Base-by-base conservation (phyloP, 2,113 vertebrate genomes). In the Redunca redunca region DNA sequence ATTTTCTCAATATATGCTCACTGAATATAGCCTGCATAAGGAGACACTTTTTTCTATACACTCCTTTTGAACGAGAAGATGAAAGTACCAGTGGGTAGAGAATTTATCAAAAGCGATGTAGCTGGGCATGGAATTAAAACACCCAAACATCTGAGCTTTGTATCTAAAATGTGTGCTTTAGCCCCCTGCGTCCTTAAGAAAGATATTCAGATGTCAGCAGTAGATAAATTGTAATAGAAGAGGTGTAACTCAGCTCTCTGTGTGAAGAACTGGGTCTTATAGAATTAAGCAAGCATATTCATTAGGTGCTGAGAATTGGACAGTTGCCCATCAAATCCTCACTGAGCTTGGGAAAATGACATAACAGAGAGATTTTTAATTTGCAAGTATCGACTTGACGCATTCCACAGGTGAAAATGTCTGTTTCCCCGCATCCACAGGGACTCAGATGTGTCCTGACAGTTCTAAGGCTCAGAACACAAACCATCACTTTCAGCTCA, bases 41-140 rank as follows among this genome's bases (percentile, higher is more conserved):
- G 12, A 82, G 30, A 67, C 3, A 2, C 4, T 15, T 57, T 93
- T 83, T 30, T 88, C 83, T 28, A 87, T 48, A 67, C 14, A 78
- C 5, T 28, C 15, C 50, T 88, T 97, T 91, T 96, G 78, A 97
- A 87, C 26, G 21, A 14, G 13, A 90, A 94, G 80, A 94, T 96
- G 30, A 81, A 97, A 96, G 62, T 85, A n/a, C 40, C 21, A 23
- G 28, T 71, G 13, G 30, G 21, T n/a, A 53, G 48, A 91, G 93
- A 36, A 78, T 86, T 92, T 88, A 96, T 96, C 90, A 97, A 91
- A 97, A 95, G 15, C 52, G 2, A 2, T 6, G 17, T 46, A 33
- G 21, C 50, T 90, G 74, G 53, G 80, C 46, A 60, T 67, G 71
- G 80, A 84, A 85, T 62, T 36, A 88, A 88, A 95, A 80, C 90